Percentiles rank a stretch among this genome's conserved stretches.
These are phyloP conservation scores for Propithecus deckenii DNA, from an alignment of 2,797 vertebrate genomes.

Conservation along the genomic window DNA sequence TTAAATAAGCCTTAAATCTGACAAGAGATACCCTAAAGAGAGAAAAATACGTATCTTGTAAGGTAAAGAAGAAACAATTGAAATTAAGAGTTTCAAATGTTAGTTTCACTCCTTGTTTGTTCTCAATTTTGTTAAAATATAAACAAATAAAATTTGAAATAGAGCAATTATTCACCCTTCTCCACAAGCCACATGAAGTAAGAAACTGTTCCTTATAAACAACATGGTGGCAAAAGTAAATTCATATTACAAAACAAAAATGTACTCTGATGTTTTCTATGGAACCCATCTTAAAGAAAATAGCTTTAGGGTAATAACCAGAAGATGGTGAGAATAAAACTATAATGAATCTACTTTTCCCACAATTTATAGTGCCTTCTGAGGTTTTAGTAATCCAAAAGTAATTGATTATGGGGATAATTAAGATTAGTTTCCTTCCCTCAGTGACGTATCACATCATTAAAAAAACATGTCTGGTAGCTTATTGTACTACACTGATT, in stretches of 20 bases:
- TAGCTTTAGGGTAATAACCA: conserved; percentile 68
- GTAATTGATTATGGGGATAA: conserved; percentile 49
- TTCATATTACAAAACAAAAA: conserved; percentile 77
- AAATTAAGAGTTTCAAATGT: conserved; percentile 86
- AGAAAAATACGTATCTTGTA: conserved; percentile 87
- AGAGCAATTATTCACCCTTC: conserved; percentile 65
- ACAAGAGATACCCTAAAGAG: conserved; percentile 89
- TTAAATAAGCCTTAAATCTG: conserved; percentile 92
- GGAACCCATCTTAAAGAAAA: conserved; percentile 68
- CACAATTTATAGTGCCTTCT: conserved; percentile 32
- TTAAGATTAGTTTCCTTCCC: conserved; percentile 39
- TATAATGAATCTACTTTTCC: neutral
- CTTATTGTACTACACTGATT: neutral
- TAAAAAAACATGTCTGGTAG: neutral
- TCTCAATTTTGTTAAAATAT: conserved; percentile 81
- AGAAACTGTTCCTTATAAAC: conserved; percentile 74
- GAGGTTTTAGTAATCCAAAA: conserved; percentile 50
- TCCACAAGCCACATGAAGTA: conserved; percentile 72
- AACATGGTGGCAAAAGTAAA: conserved; percentile 77
- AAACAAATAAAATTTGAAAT: conserved; percentile 72
- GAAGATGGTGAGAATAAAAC: conserved; percentile 61
- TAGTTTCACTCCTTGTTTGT: conserved; percentile 80
- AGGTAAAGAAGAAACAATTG: conserved; percentile 86
- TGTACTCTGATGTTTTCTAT: conserved; percentile 67
- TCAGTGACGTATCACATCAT: neutral